Conservation (phyloP, 2,888 invertebrate genomes). For the Drosophila fungiperda region DNA sequence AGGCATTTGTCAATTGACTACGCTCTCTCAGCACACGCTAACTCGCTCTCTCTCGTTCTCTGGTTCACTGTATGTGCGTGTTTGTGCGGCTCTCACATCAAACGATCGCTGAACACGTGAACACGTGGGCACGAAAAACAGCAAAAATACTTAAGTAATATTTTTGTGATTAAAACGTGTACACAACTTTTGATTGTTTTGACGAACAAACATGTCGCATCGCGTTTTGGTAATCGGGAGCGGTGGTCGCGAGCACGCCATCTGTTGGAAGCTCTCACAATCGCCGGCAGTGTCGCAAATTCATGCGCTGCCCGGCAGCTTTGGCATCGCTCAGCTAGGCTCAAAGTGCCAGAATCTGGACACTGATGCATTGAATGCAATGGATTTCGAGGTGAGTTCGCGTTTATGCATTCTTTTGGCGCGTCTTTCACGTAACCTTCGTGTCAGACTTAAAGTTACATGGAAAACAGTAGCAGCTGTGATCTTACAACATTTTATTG, state of each 20-base stretch:
- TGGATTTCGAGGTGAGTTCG: constrained; percentile 88
- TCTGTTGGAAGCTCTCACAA: constrained; percentile 96
- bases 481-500: constrained; percentile 36
- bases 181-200: constrained; percentile 23
- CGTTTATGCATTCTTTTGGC: neutral
- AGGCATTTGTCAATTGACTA: constrained; percentile 3
- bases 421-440: constrained; percentile 65
- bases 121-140: constrained; percentile 61
- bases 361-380: constrained; percentile 80
- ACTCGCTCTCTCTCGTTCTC: constrained; percentile 5
- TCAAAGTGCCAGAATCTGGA: constrained; percentile 88
- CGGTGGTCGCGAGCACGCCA: constrained; percentile 98
- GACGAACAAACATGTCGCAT: constrained; percentile 78
- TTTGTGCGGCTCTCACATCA: neutral
- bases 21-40: constrained; percentile 5
- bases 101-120: constrained; percentile 20
- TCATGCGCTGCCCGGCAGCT: constrained; percentile 95
- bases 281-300: constrained; percentile 90
- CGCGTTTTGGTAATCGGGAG: constrained; percentile 93
- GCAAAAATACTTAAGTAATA: constrained; percentile 23
- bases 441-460: constrained; percentile 41
- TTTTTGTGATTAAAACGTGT: constrained; percentile 47
- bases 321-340: constrained; percentile 89
- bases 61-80: constrained; percentile 10
- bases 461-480: constrained; percentile 14